These are phyloP conservation scores for Uropetala carovei DNA, from an alignment of 2,888 invertebrate species.

Conservation along the genomic window DNA sequence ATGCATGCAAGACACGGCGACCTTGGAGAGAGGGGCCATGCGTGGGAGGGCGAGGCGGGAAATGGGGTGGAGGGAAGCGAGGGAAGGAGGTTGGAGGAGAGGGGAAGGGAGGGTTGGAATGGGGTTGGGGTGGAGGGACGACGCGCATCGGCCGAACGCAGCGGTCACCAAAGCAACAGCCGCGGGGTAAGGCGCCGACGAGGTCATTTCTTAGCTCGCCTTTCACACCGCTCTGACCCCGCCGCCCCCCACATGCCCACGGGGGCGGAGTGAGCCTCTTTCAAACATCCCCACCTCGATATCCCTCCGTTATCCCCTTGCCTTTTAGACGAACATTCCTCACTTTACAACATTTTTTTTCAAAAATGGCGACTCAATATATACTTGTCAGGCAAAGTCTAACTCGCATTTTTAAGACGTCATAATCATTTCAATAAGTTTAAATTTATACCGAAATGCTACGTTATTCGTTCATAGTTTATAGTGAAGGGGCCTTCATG, in stretches of 20 bases:
- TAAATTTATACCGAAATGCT: background rate
- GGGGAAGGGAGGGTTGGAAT: background rate
- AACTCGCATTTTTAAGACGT: background rate
- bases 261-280: constrained; percentile 39
- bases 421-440: background rate
- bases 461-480: too few relatives aligned
- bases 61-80: too few relatives aligned
- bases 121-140: background rate
- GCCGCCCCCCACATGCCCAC: constrained; percentile 67
- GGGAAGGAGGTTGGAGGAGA: too few relatives aligned
- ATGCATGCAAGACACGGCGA: background rate
- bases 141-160: constrained; percentile 68
- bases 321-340: background rate
- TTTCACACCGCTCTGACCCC: constrained; percentile 75
- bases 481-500: too few relatives aligned
- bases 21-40: background rate
- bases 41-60: too few relatives aligned
- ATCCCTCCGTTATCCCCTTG: background rate
- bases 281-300: background rate
- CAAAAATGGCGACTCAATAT: background rate
- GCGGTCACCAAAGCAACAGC: constrained; percentile 69
- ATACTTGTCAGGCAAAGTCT: background rate
- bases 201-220: constrained; percentile 76
- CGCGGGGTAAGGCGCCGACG: constrained; percentile 73
- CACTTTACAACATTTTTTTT: background rate